Conservation (phyloP, 2,888 invertebrate genomes). For the Mythimna vitellina region DNA sequence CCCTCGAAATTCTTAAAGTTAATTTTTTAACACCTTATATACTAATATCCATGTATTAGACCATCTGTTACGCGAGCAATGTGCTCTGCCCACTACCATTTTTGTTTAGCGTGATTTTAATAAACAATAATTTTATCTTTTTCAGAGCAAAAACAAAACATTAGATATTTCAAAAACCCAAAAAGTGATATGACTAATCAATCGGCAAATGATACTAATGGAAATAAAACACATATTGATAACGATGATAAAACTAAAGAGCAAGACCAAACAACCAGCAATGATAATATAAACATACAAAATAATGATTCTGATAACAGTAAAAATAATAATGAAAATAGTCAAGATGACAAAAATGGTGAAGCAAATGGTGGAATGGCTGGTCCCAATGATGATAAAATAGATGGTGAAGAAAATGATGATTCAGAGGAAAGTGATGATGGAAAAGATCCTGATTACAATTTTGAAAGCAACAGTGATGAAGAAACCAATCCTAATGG, state of each 20-base stretch:
- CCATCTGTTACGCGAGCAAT: no score
- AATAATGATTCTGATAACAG: not conserved
- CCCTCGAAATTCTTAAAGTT: no score
- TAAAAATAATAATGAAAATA: slow-evolving; percentile 20
- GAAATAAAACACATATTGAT: slow-evolving; percentile 4
- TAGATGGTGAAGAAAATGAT: not conserved
- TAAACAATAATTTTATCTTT: not conserved
- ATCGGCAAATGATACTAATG: not conserved
- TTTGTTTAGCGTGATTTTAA: not conserved
- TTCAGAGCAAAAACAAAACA: slow-evolving; percentile 49
- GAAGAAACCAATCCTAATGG: slow-evolving; percentile 45
- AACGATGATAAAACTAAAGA: slow-evolving; percentile 11
- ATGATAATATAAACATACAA: slow-evolving; percentile 9
- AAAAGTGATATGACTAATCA: not conserved
- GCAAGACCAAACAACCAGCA: slow-evolving; percentile 2
- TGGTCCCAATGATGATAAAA: not conserved
- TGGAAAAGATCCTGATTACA: slow-evolving; percentile 28
- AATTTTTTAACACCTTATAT: no score
- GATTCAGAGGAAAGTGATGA: slow-evolving; percentile 22
- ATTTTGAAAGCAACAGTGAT: slow-evolving; percentile 19
- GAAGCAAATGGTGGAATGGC: slow-evolving; percentile 24
- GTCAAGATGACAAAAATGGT: slow-evolving; percentile 22
- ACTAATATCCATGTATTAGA: no score
- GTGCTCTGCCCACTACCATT: no score
- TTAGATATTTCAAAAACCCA: slow-evolving; percentile 56